Percentiles rank a stretch among this genome's conserved stretches.
These are phyloP conservation scores for Drosophila ironensis DNA, from an alignment of 1,140 invertebrate genomes.

Conservation along the genomic window DNA sequence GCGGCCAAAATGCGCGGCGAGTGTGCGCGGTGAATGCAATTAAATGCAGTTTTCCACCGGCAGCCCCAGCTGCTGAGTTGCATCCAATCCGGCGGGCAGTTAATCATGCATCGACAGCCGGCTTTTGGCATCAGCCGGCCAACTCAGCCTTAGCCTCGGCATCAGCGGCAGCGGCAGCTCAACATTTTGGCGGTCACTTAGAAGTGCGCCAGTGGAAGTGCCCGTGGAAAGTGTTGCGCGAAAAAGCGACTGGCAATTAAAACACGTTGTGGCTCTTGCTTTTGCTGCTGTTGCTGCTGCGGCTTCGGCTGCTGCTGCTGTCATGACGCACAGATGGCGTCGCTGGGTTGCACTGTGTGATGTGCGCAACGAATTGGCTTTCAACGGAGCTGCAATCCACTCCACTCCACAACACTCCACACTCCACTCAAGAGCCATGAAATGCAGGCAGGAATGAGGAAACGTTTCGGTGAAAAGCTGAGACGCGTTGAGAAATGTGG, in stretches of 20 bases:
- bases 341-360: constrained; percentile 33
- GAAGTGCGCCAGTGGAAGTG: constrained; percentile 57
- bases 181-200: constrained; percentile 76
- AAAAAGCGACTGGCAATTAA: constrained; percentile 77
- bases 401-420: constrained; percentile 1
- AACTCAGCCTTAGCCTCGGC: neutral
- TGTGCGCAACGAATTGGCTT: constrained; percentile 70
- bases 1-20: constrained; percentile 41
- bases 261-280: constrained; percentile 57
- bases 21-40: constrained; percentile 63
- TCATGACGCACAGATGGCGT: constrained; percentile 73
- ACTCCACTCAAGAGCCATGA: neutral
- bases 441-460: constrained; percentile 73
- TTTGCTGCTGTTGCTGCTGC: constrained; percentile 12
- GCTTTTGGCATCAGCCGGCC: constrained; percentile 6
- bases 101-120: constrained; percentile 78
- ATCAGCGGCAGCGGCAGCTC: constrained; percentile 29
- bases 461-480: constrained; percentile 71
- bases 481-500: constrained; percentile 72
- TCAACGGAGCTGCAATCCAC: constrained; percentile 36
- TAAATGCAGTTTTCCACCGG: constrained; percentile 58
- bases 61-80: constrained; percentile 58
- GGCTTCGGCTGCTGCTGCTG: constrained; percentile 7
- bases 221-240: constrained; percentile 74
- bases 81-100: constrained; percentile 63